These are phyloP conservation scores for Porites lutea DNA, from an alignment of 64 coral and sea anemone genomes.

Conservation along the genomic window DNA sequence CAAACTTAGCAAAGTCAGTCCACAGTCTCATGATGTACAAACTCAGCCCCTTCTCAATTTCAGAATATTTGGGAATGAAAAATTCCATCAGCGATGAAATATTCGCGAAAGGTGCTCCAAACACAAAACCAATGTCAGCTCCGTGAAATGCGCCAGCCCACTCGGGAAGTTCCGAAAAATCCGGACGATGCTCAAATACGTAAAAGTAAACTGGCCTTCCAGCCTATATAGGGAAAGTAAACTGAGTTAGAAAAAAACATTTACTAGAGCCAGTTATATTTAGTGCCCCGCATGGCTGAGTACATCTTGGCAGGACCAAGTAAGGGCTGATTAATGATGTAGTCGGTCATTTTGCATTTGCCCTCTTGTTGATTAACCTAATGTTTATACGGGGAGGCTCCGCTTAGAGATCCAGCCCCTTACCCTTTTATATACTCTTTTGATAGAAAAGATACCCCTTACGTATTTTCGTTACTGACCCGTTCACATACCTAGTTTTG, in stretches of 20 bases:
- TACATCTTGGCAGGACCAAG: too few relatives aligned
- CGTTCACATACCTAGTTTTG: too few relatives aligned
- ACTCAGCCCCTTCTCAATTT: constrained; percentile 56
- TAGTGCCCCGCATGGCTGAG: too few relatives aligned
- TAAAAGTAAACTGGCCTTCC: constrained; percentile 30
- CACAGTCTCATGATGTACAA: constrained; percentile 66
- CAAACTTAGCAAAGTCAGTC: constrained; percentile 73
- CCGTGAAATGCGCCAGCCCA: constrained; percentile 55
- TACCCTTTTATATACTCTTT: too few relatives aligned
- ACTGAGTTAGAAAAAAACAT: not conserved
- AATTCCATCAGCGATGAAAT: not conserved
- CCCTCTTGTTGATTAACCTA: too few relatives aligned
- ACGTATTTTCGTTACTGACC: too few relatives aligned
- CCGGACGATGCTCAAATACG: constrained; percentile 53
- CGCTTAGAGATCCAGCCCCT: too few relatives aligned
- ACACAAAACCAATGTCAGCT: constrained; percentile 44
- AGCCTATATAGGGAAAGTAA: not conserved
- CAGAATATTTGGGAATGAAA: constrained; percentile 17
- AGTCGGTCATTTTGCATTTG: too few relatives aligned
- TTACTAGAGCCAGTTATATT: too few relatives aligned
- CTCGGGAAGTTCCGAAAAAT: constrained; percentile 50
- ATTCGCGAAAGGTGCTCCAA: constrained; percentile 33
- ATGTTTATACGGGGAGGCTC: too few relatives aligned
- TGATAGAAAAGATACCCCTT: too few relatives aligned
- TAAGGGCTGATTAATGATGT: too few relatives aligned